phyloP scores from a whole-genome alignment of 1,140 invertebrate species.

The Penaeus indicus region DNA sequence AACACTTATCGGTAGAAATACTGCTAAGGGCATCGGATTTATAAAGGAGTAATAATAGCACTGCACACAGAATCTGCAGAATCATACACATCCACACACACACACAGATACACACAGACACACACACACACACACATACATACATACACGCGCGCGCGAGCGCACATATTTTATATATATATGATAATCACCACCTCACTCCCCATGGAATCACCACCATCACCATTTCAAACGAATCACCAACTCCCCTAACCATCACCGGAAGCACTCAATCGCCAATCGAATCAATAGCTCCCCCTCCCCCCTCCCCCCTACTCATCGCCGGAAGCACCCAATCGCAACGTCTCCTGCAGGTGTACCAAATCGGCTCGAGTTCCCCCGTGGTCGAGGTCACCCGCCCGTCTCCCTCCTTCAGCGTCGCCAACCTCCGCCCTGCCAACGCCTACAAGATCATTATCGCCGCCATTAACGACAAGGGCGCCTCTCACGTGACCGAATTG shows the following conservation, averaged over 20 bases:
- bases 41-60: neutral
- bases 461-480: constrained; percentile 61
- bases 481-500: constrained; percentile 50
- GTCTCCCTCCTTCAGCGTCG: constrained; percentile 58
- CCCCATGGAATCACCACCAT: too few relatives aligned
- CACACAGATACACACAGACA: too few relatives aligned
- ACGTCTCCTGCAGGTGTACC: constrained; percentile 51
- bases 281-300: neutral
- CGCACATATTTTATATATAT: too few relatives aligned
- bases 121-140: too few relatives aligned
- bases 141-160: too few relatives aligned
- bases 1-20: neutral
- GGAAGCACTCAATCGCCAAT: too few relatives aligned
- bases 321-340: neutral
- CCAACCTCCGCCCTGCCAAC: constrained; percentile 59
- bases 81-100: neutral
- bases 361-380: constrained; percentile 55
- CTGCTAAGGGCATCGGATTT: neutral
- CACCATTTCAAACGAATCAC: too few relatives aligned
- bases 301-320: neutral
- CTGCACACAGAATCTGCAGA: neutral
- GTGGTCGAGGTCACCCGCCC: constrained; percentile 49
- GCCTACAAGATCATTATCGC: constrained; percentile 63
- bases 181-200: too few relatives aligned
- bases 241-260: too few relatives aligned